Conservation (phyloP, 2,888 invertebrate species). For the Sarcophaga carnaria region DNA sequence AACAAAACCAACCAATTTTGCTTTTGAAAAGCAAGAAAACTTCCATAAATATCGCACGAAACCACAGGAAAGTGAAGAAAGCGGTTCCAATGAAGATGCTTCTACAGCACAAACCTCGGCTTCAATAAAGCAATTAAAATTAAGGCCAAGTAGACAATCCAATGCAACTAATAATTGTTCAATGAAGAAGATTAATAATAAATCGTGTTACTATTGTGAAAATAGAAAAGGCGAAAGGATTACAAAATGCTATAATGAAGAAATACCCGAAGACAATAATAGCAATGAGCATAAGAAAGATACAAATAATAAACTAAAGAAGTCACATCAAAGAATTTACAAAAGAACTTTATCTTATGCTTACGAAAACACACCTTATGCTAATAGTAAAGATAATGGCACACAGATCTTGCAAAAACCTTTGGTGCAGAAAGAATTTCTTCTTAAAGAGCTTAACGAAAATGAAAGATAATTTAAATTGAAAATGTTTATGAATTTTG, state of each 20-base stretch:
- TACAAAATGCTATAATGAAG: constrained; percentile 74
- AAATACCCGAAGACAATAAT: constrained; percentile 55
- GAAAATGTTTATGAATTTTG: constrained; percentile 39
- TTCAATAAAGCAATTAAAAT: constrained; percentile 32
- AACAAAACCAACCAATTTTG: constrained; percentile 87
- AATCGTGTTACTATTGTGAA: constrained; percentile 77
- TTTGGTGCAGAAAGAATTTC: constrained; percentile 27
- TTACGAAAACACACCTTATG: constrained; percentile 61
- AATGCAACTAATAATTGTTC: constrained; percentile 69
- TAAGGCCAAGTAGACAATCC: background rate
- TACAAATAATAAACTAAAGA: constrained; percentile 62
- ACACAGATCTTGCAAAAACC: constrained; percentile 20
- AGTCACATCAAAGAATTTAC: constrained; percentile 74
- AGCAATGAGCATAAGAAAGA: background rate
- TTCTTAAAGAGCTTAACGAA: constrained; percentile 37
- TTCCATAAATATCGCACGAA: constrained; percentile 72
- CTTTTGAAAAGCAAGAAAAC: constrained; percentile 85
- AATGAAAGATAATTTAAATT: constrained; percentile 29
- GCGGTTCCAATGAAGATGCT: constrained; percentile 48
- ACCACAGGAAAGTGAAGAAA: constrained; percentile 82
- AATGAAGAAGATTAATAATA: constrained; percentile 70
- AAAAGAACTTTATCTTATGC: constrained; percentile 77
- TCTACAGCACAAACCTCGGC: background rate
- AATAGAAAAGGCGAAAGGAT: constrained; percentile 71
- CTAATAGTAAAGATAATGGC: background rate